Evolutionary conservation across 1,140 invertebrate species (phyloP).

Genomic region (Scaptomyza hsui): DNA sequence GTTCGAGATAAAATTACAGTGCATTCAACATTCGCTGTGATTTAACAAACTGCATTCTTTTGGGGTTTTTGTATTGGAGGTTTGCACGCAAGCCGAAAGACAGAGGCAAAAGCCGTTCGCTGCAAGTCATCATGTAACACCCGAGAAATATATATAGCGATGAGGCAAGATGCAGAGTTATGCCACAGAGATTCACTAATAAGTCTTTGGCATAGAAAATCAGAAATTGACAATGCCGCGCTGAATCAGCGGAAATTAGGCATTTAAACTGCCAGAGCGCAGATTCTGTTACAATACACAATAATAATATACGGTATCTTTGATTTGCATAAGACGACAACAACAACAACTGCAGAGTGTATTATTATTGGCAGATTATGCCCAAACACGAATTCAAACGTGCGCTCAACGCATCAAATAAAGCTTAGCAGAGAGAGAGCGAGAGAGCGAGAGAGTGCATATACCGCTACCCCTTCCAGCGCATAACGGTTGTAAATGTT

Average conservation of each 20-base stretch:
- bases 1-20: too few relatives aligned
- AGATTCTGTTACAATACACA: background rate
- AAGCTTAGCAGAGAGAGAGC: slow-evolving; percentile 44
- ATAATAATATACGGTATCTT: slow-evolving; percentile 14
- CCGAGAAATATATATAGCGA: slow-evolving; percentile 75
- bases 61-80: slow-evolving; percentile 17
- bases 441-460: background rate
- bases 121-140: slow-evolving; percentile 78
- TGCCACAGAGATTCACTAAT: slow-evolving; percentile 30
- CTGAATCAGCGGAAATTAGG: slow-evolving; percentile 68
- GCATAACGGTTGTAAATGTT: slow-evolving; percentile 46
- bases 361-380: slow-evolving; percentile 43
- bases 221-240: slow-evolving; percentile 73
- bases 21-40: slow-evolving; percentile 11
- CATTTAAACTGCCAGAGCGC: slow-evolving; percentile 44
- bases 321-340: slow-evolving; percentile 68
- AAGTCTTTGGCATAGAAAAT: slow-evolving; percentile 41
- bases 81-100: slow-evolving; percentile 36
- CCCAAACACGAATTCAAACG: slow-evolving; percentile 51
- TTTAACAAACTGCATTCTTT: background rate
- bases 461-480: slow-evolving; percentile 20
- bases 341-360: too few relatives aligned
- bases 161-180: slow-evolving; percentile 62
- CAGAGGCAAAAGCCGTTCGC: slow-evolving; percentile 15
- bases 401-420: slow-evolving; percentile 21